phyloP scores from a whole-genome alignment of 1,140 invertebrate species.

The Rhagoletis zephyria region DNA sequence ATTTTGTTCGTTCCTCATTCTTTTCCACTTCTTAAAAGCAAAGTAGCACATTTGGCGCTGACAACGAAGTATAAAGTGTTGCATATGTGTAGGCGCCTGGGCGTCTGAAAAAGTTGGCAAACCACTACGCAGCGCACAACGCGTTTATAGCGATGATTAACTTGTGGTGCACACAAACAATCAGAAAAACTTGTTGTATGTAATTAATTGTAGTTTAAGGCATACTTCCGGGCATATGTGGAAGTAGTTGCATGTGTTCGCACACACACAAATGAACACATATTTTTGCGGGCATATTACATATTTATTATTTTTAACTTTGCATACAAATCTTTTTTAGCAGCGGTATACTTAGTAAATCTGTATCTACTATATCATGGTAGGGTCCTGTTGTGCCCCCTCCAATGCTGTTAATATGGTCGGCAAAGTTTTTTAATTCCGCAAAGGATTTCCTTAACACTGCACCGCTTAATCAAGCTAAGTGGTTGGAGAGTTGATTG shows the following conservation, averaged over 20 bases:
- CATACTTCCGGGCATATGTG: slow-evolving; percentile 23
- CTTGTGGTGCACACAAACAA: not conserved
- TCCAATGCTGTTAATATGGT: slow-evolving; percentile 23
- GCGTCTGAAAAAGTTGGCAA: not conserved
- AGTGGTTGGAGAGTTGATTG: slow-evolving; percentile 51
- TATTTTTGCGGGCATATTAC: not conserved
- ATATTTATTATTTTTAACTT: slow-evolving; percentile 37
- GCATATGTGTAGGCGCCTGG: slow-evolving; percentile 31
- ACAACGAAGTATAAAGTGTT: not conserved
- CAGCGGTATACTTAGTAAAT: not conserved
- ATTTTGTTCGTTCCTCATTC: not conserved
- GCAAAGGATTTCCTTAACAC: slow-evolving; percentile 49
- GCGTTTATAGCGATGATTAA: slow-evolving; percentile 26
- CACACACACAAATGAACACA: not conserved
- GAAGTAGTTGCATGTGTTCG: too few relatives aligned
- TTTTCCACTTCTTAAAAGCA: not conserved
- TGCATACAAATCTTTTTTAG: slow-evolving; percentile 1
- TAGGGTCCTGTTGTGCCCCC: not conserved
- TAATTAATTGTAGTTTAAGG: slow-evolving; percentile 50
- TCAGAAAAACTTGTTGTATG: not conserved
- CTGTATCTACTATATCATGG: too few relatives aligned
- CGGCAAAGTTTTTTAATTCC: slow-evolving; percentile 50
- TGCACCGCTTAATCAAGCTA: slow-evolving; percentile 48
- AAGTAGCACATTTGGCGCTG: slow-evolving; percentile 31
- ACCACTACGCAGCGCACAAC: not conserved